phyloP scores from a whole-genome alignment of 2,797 vertebrate species.

The Enteromius trimaculatus region DNA sequence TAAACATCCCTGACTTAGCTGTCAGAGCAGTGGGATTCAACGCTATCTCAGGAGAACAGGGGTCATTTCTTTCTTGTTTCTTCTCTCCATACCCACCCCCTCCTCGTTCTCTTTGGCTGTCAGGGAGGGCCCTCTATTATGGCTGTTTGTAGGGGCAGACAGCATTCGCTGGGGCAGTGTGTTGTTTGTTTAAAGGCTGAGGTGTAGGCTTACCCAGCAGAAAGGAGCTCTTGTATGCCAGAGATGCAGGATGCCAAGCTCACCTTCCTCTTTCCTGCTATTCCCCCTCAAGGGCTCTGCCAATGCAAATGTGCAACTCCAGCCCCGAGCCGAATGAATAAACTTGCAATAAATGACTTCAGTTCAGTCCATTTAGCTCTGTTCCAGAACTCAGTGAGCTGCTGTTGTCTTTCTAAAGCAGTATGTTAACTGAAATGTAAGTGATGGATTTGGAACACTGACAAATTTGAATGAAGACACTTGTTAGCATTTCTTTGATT shows the following conservation, averaged over 20 bases:
- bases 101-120: neutral
- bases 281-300: conserved; percentile 16
- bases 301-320: conserved; percentile 36
- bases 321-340: conserved; percentile 45
- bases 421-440: neutral
- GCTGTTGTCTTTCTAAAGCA: neutral
- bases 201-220: conserved; percentile 49
- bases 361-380: conserved; percentile 25
- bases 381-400: neutral
- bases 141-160: conserved; percentile 28
- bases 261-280: conserved; percentile 25
- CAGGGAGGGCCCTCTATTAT: conserved; percentile 33
- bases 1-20: conserved; percentile 28
- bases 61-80: conserved; percentile 46
- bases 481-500: neutral
- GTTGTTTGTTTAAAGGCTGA: conserved; percentile 52
- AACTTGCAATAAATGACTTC: conserved; percentile 39
- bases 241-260: conserved; percentile 22
- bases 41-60: conserved; percentile 18
- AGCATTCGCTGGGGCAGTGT: conserved; percentile 29
- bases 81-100: neutral
- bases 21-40: conserved; percentile 32
- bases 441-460: neutral
- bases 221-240: conserved; percentile 42
- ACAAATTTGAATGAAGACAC: neutral